A percentile compares a stretch with the other conserved stretches of the same genome.
Conservation (phyloP, 2,797 vertebrate species). For the Ataeniobius toweri region DNA sequence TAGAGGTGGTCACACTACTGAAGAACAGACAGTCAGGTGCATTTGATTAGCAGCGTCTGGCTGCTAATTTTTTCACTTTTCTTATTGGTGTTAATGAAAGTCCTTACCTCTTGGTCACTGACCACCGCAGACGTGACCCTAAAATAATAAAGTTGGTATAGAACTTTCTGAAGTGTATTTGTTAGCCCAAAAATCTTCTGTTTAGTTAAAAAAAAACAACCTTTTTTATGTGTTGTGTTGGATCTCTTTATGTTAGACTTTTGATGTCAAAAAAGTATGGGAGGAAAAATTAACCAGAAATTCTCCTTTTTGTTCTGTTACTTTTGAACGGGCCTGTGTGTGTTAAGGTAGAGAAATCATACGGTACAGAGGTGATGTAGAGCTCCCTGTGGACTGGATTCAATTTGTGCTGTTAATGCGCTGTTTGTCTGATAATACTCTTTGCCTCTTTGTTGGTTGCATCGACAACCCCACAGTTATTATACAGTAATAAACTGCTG, state of each 20-base stretch:
- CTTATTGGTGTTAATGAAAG: not conserved
- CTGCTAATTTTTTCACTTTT: not conserved
- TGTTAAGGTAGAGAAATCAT: not conserved
- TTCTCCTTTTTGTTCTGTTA: not conserved
- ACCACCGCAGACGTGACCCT: not conserved
- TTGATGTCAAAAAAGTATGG: not conserved
- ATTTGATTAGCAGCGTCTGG: not conserved
- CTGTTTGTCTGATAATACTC: constrained; percentile 42
- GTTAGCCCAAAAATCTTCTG: not conserved
- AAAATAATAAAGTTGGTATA: not conserved
- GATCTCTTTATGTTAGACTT: not conserved
- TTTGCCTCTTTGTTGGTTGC: constrained; percentile 17
- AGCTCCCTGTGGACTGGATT: constrained; percentile 22
- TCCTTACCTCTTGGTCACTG: not conserved
- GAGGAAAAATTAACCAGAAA: not conserved
- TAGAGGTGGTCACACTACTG: not conserved
- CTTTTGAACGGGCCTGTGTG: not conserved
- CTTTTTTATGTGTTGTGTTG: not conserved
- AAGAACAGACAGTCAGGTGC: not conserved
- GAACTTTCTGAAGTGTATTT: not conserved
- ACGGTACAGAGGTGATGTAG: constrained; percentile 2
- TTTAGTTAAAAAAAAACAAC: not conserved
- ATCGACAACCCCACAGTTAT: constrained; percentile 7
- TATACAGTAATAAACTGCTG: constrained; percentile 45
- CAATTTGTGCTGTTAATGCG: constrained; percentile 49